Evolutionary conservation across 2,113 vertebrate genomes (phyloP).

Genomic region (Bettongia penicillata): DNA sequence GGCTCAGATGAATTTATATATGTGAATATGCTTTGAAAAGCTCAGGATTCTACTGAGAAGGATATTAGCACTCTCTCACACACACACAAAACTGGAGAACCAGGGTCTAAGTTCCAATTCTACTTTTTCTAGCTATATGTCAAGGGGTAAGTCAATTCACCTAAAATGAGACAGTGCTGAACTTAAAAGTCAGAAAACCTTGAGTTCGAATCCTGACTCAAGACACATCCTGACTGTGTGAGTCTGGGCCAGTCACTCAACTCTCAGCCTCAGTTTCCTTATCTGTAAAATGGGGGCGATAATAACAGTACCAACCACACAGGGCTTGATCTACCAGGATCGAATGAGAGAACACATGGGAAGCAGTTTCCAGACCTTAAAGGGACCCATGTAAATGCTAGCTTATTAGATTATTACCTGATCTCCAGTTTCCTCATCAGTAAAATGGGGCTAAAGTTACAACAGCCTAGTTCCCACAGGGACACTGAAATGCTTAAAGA

Average conservation of each 20-base stretch:
- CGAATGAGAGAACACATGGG: background rate
- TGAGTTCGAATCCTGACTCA: background rate
- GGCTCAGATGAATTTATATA: background rate
- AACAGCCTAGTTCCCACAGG: background rate
- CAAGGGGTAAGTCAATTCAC: background rate
- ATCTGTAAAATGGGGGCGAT: background rate
- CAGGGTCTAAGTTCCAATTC: background rate
- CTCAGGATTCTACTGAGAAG: background rate
- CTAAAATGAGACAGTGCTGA: background rate
- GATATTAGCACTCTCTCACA: background rate
- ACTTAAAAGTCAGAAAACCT: background rate
- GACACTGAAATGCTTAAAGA: background rate
- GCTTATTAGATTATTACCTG: background rate
- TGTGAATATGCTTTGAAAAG: background rate
- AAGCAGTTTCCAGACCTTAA: background rate
- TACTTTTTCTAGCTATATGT: background rate
- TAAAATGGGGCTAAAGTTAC: background rate
- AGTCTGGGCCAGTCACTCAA: background rate
- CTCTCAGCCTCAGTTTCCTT: background rate
- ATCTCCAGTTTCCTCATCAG: background rate
- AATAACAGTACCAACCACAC: background rate
- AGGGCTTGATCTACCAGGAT: background rate
- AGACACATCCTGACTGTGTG: background rate
- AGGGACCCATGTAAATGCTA: background rate
- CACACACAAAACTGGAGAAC: background rate